A percentile compares a stretch with the other conserved stretches of the same genome.
Evolutionary conservation across 2,113 vertebrate species (phyloP).

Genomic region (Actinemys pallida): DNA sequence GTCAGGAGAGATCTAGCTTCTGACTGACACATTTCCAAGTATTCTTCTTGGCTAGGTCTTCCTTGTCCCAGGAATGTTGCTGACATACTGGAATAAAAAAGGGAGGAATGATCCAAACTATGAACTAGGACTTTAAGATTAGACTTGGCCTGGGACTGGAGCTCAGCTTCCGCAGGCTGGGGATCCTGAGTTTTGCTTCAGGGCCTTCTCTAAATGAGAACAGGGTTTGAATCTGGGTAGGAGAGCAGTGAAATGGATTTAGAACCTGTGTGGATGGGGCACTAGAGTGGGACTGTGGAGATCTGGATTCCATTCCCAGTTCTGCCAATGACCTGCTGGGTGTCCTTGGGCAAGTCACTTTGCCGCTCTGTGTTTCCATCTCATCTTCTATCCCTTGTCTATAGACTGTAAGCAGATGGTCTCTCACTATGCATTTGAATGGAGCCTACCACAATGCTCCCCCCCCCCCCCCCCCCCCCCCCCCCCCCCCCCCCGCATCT

Average conservation of each 20-base stretch:
- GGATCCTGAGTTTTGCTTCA: background rate
- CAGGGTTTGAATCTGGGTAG: background rate
- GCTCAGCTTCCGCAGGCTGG: background rate
- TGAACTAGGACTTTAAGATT: background rate
- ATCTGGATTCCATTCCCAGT: too few species aligned
- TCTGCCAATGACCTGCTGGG: too few species aligned
- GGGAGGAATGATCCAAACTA: too few species aligned
- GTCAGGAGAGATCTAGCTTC: too few species aligned
- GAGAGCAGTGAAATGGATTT: background rate
- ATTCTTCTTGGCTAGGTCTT: too few species aligned
- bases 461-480: rapidly evolving
- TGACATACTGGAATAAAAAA: too few species aligned
- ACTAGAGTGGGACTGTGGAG: background rate
- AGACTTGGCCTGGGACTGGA: background rate
- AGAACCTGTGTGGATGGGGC: background rate
- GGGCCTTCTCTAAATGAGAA: background rate
- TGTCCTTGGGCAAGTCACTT: too few species aligned
- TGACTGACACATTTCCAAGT: too few species aligned
- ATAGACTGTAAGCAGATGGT: background rate
- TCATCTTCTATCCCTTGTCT: too few species aligned
- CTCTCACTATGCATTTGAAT: background rate
- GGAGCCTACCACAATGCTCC: background rate
- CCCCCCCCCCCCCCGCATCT: background rate
- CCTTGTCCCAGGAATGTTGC: too few species aligned
- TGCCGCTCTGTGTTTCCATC: too few species aligned